Base-by-base conservation (phyloP, 2,797 vertebrate species). In the Agapornis canus region DNA sequence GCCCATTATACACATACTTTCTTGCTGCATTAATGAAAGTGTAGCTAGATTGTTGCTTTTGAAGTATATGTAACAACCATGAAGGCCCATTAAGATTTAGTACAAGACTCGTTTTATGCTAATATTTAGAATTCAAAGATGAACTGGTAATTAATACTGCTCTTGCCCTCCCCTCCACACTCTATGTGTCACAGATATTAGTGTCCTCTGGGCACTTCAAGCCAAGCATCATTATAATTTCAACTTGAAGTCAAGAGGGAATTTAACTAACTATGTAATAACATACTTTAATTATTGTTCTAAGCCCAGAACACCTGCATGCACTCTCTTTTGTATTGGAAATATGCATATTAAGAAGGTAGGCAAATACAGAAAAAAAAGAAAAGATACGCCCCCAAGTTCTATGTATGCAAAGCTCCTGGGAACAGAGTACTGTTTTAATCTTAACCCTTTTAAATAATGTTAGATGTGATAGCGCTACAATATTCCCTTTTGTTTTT, bases 251-350 rank as follows among this genome's bases (percentile, higher is more conserved):
- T 98, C 98, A 97, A 98, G 97, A 96, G 98, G 98, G 98, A 98
- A 98, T 98, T 98, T 98, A 98, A 98, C 98, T 97, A 98, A 97
- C 98, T 95, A 90, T 96, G 97, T 98, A 98, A 98, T 98, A 98
- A 98, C 97, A 96, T 91, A 97, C 97, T 98, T 98, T 98, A 98
- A 98, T 98, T 98, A 98, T 97, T 97, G 94, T 96, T 93, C 95
- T 93, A 92, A 95, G 96, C 90, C 97, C 91, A 90, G 94, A 95
- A 95, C 98, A 99, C 98, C 98, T 98, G 98, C 98, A 98, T 96
- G 94, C 96, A 95, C 95, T 86, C 71, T 85, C 93, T 78, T 92
- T 83, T 95, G 88, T 92, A 88, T 82, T 89, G 59, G 47, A 94
- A 94, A 92, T 79, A 91, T 39, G 73, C 89, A 92, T 92, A 79